Percentiles rank a stretch among this genome's conserved stretches.
These are phyloP conservation scores for Silurus aristotelis DNA, from an alignment of 2,797 vertebrate genomes.

Conservation along the genomic window DNA sequence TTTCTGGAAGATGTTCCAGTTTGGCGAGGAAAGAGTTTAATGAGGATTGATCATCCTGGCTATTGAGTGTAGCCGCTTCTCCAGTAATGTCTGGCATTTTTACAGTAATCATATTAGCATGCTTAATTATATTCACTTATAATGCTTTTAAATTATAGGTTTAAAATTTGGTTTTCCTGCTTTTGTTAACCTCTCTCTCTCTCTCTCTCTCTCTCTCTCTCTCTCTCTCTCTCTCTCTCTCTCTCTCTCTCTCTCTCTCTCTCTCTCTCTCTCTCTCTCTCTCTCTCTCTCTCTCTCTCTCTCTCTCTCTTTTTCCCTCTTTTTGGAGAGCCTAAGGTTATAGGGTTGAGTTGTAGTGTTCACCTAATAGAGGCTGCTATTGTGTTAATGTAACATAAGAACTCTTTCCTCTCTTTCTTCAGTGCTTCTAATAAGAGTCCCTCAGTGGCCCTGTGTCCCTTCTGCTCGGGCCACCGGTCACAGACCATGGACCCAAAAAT, in stretches of 20 bases:
- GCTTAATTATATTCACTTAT: not conserved
- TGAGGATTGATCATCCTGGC: slow-evolving; percentile 27
- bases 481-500: slow-evolving; percentile 39
- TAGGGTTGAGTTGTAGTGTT: slow-evolving; percentile 43
- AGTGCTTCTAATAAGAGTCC: slow-evolving; percentile 51
- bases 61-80: not conserved
- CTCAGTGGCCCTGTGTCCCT: slow-evolving; percentile 47
- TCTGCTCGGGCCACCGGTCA: slow-evolving; percentile 44
- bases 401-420: slow-evolving; percentile 55
- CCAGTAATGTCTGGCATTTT: slow-evolving; percentile 14
- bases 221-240: not conserved
- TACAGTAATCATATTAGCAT: slow-evolving; percentile 24
- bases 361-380: slow-evolving; percentile 68
- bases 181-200: slow-evolving; percentile 16
- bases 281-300: slow-evolving; percentile 29
- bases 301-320: slow-evolving; percentile 42
- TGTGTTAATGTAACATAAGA: slow-evolving; percentile 72
- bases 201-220: not conserved
- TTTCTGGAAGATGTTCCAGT: slow-evolving; percentile 26
- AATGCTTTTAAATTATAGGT: not conserved
- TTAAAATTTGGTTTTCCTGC: slow-evolving; percentile 13
- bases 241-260: slow-evolving; percentile 4
- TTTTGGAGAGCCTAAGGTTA: slow-evolving; percentile 47
- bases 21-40: slow-evolving; percentile 20
- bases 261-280: slow-evolving; percentile 32